Evolutionary conservation across 2,888 invertebrate genomes (phyloP), one percentile per base, ranked within the genome.

Genomic region (Empis stercorea): DNA sequence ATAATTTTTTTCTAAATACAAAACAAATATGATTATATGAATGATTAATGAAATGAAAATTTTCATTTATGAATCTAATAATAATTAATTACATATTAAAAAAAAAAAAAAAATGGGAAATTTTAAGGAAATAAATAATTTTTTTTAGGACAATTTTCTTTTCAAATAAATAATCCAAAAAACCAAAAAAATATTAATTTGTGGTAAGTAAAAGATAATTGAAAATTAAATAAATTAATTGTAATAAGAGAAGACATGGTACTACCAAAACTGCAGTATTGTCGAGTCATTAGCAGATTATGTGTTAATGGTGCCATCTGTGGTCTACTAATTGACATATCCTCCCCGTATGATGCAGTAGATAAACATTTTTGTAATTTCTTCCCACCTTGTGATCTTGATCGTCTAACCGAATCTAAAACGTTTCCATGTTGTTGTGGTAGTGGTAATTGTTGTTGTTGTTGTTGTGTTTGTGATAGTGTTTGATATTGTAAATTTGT

Each of bases 241-340:
- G n/a, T n/a, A n/a, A n/a, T n/a, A n/a, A n/a, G n/a, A n/a, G 20
- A 34, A 54, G 59, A 60, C 56, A 56, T 60, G 58, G 59, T 87
- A 87, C 86, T 87, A 87, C 87, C 87, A 84, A 87, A 86, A 84
- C 87, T 87, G 86, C 84, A 86, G 85, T 87, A 87, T 80, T 87
- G 87, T 77, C 87, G 82, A 78, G 85, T 81, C 77, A 82, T 80
- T 73, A 82, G 80, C 73, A 83, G 79, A 75, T 74, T 74, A 74
- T 79, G 74, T 46, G 58, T 56, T 55, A 58, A 49, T 50, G 59
- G 54, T 49, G 57, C 52, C 61, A 56, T 57, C 55, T 59, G 60
- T 55, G 57, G 57, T 54, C 61, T 63, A 59, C 61, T 62, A 59
- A 62, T 63, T 64, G 62, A 64, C 65, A 66, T 63, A 62, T 76